These are phyloP conservation scores for Tetrax tetrax DNA, from an alignment of 2,113 vertebrate species.

Conservation along the genomic window DNA sequence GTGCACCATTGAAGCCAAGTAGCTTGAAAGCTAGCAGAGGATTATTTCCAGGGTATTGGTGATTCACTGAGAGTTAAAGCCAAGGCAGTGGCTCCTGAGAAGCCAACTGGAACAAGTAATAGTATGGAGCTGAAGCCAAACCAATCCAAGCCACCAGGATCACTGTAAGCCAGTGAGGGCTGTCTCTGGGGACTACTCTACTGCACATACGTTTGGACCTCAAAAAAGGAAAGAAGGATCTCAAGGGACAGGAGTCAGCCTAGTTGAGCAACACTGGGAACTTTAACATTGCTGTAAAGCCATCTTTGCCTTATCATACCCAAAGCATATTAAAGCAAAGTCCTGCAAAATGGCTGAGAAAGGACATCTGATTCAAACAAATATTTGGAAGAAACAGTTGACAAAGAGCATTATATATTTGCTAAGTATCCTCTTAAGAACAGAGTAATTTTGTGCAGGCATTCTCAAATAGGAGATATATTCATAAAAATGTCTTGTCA, in stretches of 20 bases:
- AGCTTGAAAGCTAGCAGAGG: background rate
- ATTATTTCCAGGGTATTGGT: background rate
- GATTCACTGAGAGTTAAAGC: background rate
- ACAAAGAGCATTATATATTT: background rate
- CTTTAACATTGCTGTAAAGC: background rate
- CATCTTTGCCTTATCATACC: background rate
- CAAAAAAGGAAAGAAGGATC: background rate
- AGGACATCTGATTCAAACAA: background rate
- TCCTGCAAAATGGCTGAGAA: background rate
- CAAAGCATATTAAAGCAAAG: background rate
- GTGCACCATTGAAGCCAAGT: background rate
- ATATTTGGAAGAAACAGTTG: background rate
- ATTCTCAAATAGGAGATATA: background rate
- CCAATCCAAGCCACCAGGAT: background rate
- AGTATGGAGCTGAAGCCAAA: background rate
- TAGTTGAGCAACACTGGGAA: background rate
- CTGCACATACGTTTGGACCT: background rate
- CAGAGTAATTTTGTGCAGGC: background rate
- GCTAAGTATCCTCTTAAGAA: background rate
- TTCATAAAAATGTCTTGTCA: background rate
- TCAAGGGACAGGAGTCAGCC: background rate
- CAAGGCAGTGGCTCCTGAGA: background rate
- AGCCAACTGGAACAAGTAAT: background rate
- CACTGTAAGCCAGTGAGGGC: background rate
- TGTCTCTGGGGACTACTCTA: background rate